Conservation (phyloP, 2,113 vertebrate genomes). For the Platichthys flesus region DNA sequence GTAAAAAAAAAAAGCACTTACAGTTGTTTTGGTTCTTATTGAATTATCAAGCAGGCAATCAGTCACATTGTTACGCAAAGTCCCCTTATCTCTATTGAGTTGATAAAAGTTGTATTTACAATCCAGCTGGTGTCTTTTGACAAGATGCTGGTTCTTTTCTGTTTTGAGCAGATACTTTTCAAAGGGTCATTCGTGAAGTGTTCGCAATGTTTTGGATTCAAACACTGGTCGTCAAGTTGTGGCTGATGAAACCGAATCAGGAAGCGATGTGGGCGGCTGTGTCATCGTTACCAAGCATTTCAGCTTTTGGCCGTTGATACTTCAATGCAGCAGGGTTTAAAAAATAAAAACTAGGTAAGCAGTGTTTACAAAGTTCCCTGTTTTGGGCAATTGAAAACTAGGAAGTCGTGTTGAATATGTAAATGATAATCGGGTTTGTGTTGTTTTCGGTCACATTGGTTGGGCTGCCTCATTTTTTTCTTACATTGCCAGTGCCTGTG, state of each 20-base stretch:
- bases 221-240: too few relatives aligned
- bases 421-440: too few relatives aligned
- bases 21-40: background rate
- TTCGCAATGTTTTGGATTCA: background rate
- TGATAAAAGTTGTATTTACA: constrained; percentile 13
- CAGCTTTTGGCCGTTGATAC: too few relatives aligned
- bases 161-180: constrained; percentile 14
- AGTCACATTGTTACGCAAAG: constrained; percentile 30
- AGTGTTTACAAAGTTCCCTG: too few relatives aligned
- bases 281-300: too few relatives aligned
- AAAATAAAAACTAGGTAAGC: too few relatives aligned
- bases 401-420: too few relatives aligned
- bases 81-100: constrained; percentile 19
- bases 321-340: too few relatives aligned
- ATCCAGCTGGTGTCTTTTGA: constrained; percentile 29
- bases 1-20: background rate
- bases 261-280: background rate
- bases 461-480: background rate
- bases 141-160: constrained; percentile 12
- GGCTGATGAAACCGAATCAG: background rate
- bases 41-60: constrained; percentile 13
- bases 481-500: background rate
- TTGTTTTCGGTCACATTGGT: too few relatives aligned
- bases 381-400: too few relatives aligned
- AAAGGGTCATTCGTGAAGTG: background rate